Percentiles rank a stretch among this genome's conserved stretches.
Evolutionary conservation across 2,888 invertebrate genomes (phyloP).

Genomic region (Phortica magna): DNA sequence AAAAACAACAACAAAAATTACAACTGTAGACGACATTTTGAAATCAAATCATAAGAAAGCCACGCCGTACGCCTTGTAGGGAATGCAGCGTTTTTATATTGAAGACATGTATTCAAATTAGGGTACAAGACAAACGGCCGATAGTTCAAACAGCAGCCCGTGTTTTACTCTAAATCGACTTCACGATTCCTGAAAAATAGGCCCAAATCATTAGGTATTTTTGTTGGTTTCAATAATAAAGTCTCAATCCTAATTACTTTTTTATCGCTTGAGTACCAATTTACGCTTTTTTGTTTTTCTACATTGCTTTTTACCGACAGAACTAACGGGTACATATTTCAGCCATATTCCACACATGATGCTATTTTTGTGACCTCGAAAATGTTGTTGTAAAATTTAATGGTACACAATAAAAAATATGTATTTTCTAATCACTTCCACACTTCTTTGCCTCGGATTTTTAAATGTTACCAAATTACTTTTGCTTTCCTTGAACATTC

Average conservation of each 20-base stretch:
- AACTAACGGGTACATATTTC: neutral
- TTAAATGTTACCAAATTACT: constrained; percentile 47
- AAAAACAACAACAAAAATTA: neutral
- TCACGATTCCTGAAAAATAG: no score
- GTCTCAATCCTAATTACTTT: no score
- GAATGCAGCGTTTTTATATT: no score
- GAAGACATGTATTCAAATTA: no score
- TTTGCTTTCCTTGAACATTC: constrained; percentile 61
- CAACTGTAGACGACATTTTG: constrained; percentile 63
- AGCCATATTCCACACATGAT: neutral
- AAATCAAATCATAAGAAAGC: constrained; percentile 34
- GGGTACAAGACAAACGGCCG: no score
- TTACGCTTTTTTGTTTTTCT: no score
- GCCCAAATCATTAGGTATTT: no score
- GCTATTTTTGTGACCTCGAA: constrained; percentile 58
- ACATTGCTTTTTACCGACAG: neutral
- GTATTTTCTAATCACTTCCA: constrained; percentile 56
- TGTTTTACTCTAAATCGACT: no score
- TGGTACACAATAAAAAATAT: neutral
- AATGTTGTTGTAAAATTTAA: constrained; percentile 57
- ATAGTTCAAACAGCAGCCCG: no score
- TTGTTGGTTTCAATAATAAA: no score
- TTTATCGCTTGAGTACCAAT: no score
- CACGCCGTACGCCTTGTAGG: no score
- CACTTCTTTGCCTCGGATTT: constrained; percentile 42